phyloP scores from a whole-genome alignment of 2,113 vertebrate genomes.

The Otolemur garnettii region DNA sequence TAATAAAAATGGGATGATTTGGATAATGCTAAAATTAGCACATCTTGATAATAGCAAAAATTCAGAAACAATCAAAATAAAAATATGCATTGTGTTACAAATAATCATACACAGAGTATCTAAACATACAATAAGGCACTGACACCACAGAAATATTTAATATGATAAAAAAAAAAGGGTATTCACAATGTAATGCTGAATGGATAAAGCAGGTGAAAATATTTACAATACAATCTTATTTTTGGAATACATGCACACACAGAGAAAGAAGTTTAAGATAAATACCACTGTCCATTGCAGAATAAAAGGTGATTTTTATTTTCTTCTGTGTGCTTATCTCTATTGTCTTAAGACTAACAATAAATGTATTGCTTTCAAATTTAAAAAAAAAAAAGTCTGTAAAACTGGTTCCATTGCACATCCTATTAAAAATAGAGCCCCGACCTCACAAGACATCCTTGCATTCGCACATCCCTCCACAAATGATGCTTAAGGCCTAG shows the following conservation, averaged over 20 bases:
- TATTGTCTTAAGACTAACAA: background rate
- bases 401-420: background rate
- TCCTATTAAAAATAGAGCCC: background rate
- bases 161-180: conserved; percentile 28
- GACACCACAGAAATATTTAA: conserved; percentile 6
- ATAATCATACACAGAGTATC: background rate
- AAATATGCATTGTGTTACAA: background rate
- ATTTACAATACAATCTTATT: background rate
- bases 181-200: background rate
- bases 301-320: conserved; percentile 22
- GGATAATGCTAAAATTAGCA: background rate
- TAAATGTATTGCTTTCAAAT: conserved; percentile 18
- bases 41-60: background rate
- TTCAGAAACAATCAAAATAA: background rate
- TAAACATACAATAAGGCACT: background rate
- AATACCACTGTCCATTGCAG: background rate
- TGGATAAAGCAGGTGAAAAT: background rate
- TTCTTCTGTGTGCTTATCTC: background rate
- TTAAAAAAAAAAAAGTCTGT: background rate
- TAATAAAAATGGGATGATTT: background rate
- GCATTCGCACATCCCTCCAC: rapidly evolving
- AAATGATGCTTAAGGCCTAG: background rate
- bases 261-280: background rate
- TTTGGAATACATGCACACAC: background rate
- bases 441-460: background rate